A percentile compares a stretch with the other conserved stretches of the same genome.
Conservation (phyloP, 1,140 invertebrate genomes). For the Apis florea region DNA sequence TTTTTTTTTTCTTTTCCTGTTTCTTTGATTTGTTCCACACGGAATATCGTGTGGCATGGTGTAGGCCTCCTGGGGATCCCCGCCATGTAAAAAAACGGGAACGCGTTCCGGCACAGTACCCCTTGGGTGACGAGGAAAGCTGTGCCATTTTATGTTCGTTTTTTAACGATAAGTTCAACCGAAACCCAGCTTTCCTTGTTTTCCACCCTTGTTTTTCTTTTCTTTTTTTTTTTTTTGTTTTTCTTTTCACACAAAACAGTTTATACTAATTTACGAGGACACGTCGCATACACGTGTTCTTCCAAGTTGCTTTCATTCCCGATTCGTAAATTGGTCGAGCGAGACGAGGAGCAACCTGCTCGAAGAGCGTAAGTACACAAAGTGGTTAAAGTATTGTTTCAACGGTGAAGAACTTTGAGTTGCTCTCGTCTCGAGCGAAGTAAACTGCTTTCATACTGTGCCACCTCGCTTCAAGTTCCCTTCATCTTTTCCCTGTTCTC, state of each 20-base stretch:
- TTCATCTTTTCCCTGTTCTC: neutral
- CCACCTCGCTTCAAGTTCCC: slow-evolving; percentile 14
- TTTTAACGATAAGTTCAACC: slow-evolving; percentile 3
- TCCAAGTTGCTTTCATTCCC: neutral
- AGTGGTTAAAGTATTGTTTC: slow-evolving; percentile 34
- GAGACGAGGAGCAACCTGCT: neutral
- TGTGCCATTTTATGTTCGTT: slow-evolving; percentile 63
- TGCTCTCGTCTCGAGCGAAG: slow-evolving; percentile 7
- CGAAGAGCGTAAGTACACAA: slow-evolving; percentile 11
- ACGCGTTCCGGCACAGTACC: slow-evolving; percentile 79
- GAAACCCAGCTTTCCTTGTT: neutral
- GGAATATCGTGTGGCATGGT: slow-evolving; percentile 76
- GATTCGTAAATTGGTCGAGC: slow-evolving; percentile 6
- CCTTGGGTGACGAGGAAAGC: slow-evolving; percentile 80
- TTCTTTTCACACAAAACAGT: neutral
- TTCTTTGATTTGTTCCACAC: slow-evolving; percentile 56
- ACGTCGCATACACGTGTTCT: no score
- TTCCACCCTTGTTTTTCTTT: neutral
- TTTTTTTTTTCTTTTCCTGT: neutral
- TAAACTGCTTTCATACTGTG: slow-evolving; percentile 20
- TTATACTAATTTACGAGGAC: neutral
- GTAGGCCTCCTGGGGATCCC: slow-evolving; percentile 81
- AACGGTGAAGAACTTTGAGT: slow-evolving; percentile 14
- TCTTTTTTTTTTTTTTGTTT: no score
- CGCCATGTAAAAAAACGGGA: slow-evolving; percentile 81